Percentiles rank a stretch among this genome's conserved stretches.
These are phyloP conservation scores for Aspidiotus rigidus DNA, from an alignment of 2,888 invertebrate genomes.

Conservation along the genomic window DNA sequence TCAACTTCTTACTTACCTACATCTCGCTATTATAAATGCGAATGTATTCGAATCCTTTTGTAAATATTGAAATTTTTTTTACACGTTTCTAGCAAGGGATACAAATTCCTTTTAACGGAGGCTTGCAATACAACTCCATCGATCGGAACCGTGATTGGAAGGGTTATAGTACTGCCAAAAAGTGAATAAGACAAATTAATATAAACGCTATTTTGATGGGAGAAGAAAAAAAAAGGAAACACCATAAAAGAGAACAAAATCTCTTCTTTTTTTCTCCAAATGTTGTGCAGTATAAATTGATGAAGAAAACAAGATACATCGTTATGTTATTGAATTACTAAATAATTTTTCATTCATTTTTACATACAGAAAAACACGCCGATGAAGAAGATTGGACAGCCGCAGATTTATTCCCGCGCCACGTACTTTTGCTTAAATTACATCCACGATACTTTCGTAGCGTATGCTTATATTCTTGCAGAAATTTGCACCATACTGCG, in stretches of 20 bases:
- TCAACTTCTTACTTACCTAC: neutral
- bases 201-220: neutral
- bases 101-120: neutral
- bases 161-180: neutral
- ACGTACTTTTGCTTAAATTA: neutral
- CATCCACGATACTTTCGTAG: neutral
- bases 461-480: neutral
- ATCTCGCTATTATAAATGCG: no score
- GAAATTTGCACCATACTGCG: neutral
- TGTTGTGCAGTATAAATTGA: neutral
- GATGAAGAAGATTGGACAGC: constrained; percentile 2
- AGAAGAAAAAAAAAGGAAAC: neutral
- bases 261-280: neutral
- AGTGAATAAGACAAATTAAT: constrained; percentile 1
- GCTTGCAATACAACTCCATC: neutral
- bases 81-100: neutral
- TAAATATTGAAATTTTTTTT: neutral
- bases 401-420: neutral
- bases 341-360: constrained; percentile 3
- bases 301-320: neutral
- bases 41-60: no score
- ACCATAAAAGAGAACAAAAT: neutral
- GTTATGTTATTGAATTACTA: constrained; percentile 2
- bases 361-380: neutral
- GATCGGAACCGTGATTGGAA: neutral